phyloP scores from a whole-genome alignment of 53 echinoderm and acorn worm species.

The Zoroaster sp. region DNA sequence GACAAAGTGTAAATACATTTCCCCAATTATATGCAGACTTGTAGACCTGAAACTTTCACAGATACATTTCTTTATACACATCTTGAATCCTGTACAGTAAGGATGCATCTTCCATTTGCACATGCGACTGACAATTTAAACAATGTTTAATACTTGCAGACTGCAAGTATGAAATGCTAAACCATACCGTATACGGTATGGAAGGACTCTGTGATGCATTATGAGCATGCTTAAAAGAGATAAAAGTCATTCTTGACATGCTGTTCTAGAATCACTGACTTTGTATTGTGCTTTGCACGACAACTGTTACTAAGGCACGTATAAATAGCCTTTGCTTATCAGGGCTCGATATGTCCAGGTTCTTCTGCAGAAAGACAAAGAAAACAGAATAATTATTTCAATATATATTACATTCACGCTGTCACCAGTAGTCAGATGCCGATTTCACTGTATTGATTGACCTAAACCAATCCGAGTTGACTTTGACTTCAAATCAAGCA shows the following conservation, averaged over 20 bases:
- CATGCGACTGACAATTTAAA: background rate
- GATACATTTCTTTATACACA: too few relatives aligned
- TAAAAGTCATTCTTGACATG: background rate
- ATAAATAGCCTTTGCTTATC: slow-evolving; percentile 65
- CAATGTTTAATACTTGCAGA: too few relatives aligned
- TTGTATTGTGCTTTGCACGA: slow-evolving; percentile 75
- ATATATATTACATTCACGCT: too few relatives aligned
- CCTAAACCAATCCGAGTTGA: background rate
- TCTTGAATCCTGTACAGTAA: background rate
- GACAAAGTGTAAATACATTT: too few relatives aligned
- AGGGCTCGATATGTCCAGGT: slow-evolving; percentile 19
- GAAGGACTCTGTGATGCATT: background rate
- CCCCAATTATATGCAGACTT: too few relatives aligned
- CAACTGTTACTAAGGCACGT: slow-evolving; percentile 95
- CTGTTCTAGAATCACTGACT: background rate
- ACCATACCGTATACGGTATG: background rate
- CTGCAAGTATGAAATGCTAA: background rate
- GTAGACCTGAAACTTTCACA: too few relatives aligned
- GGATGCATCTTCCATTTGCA: background rate
- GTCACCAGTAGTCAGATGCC: background rate
- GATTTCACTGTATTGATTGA: background rate
- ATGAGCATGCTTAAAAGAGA: background rate
- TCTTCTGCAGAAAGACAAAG: slow-evolving; percentile 27
- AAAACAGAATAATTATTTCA: background rate
- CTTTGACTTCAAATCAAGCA: background rate